A percentile compares a stretch with the other conserved stretches of the same genome.
Evolutionary conservation across 2,797 vertebrate genomes (phyloP).

Genomic region (Alfaro cultratus): DNA sequence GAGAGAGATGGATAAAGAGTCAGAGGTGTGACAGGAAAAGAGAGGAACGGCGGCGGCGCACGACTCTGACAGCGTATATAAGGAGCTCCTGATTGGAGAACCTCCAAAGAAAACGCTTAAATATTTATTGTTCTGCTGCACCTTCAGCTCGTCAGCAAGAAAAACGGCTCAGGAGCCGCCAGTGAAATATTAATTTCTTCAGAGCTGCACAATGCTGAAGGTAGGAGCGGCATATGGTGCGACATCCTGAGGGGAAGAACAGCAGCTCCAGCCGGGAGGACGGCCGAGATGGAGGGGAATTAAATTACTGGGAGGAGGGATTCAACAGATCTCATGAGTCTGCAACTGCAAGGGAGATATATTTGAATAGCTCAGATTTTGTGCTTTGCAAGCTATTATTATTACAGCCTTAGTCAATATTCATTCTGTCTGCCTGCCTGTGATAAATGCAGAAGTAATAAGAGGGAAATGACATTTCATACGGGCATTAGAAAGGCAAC

Average conservation of each 20-base stretch:
- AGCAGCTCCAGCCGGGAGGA: constrained; percentile 31
- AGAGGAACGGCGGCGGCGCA: constrained; percentile 51
- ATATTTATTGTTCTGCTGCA: constrained; percentile 71
- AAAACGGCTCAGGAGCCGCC: constrained; percentile 50
- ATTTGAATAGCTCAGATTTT: constrained; percentile 63
- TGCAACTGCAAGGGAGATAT: constrained; percentile 54
- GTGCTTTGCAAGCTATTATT: constrained; percentile 67
- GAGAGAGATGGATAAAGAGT: constrained; percentile 60
- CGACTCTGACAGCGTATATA: constrained; percentile 66
- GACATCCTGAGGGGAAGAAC: constrained; percentile 51
- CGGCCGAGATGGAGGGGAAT: constrained; percentile 48
- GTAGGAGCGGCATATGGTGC: constrained; percentile 52
- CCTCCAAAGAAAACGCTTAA: constrained; percentile 65
- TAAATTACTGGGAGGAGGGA: constrained; percentile 62
- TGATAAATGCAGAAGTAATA: constrained; percentile 58
- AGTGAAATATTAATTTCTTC: constrained; percentile 74
- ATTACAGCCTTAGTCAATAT: constrained; percentile 61
- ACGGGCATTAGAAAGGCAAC: constrained; percentile 18
- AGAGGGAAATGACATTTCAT: constrained; percentile 50
- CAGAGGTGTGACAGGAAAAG: constrained; percentile 32
- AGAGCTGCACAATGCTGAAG: constrained; percentile 34
- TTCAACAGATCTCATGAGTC: constrained; percentile 58
- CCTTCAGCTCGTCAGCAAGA: constrained; percentile 60
- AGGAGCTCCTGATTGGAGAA: constrained; percentile 52
- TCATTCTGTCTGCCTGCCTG: constrained; percentile 44